Base-by-base conservation (phyloP, 2,888 invertebrate species). In the Uloborus plumipes region DNA sequence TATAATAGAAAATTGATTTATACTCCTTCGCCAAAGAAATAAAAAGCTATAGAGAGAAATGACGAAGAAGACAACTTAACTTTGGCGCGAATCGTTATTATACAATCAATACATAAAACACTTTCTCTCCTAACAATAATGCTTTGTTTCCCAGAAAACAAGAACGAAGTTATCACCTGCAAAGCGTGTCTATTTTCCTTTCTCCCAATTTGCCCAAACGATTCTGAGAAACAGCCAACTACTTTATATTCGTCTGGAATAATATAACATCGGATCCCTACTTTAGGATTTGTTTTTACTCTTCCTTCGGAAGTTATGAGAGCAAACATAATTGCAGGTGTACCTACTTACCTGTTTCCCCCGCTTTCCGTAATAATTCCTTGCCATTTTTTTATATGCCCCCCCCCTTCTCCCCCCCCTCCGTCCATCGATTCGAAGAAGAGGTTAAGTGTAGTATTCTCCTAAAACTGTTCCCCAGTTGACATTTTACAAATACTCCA, bases 311-410 rank as follows among this genome's bases (percentile, higher is more conserved):
- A 66, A 66, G 66, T 51, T 66, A 66, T 16, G 16, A 51, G 47
- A 51, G 66, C 51, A 66, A 66, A 66, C 51, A 51, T 16, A 66
- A 66, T 22, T 13, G 66, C 66, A 66, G 66, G 66, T 66, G 66
- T 20, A 51, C 13, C 26, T n/a, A 66, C 66, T 66, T 47, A 16
- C 7, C 14, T 50, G 47, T 51, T 66, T 3, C 20, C 18, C 18
- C 47, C 20, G n/a, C 18, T 64, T 64, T 49, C 18, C 18, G n/a
- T 39, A 64, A 26, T 26, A 26, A 64, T 64, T 64, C 15, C 20
- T 66, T 51, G 50, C 18, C 14, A 26, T n/a, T n/a, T 55, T 55
- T 20, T 55, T 55, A 18, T 55, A 9, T 20, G 7, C 20, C 55
- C n/a, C 55, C 20, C 55, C 15, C 20, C 55, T 7, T n/a, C 20